Base-by-base conservation (phyloP, 2,113 vertebrate species). In the Macroglossus sobrinus region DNA sequence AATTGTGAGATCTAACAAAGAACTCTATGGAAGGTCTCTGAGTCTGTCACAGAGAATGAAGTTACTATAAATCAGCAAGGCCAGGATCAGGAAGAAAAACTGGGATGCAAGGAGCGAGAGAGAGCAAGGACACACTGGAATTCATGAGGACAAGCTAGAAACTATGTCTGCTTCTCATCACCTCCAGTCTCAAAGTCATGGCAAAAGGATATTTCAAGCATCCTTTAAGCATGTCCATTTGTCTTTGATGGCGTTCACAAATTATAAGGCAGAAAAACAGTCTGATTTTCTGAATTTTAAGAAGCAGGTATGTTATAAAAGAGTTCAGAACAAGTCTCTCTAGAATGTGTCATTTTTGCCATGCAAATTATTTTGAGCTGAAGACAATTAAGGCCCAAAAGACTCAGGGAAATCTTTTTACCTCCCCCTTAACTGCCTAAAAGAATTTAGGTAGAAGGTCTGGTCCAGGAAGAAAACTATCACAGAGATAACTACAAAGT, bases 261-360 rank as follows among this genome's bases (percentile, higher is more conserved):
- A 95, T 84, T 57, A 90, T 30, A 79, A 96, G 59, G 3, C 40
- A 84, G 81, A 86, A 95, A 85, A 75, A 66, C 9, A 89, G 80
- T 45, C n/a, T 40, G 21, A 33, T 92, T 75, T 33, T 97, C 84
- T 75, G 16, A 92, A 92, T 92, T 64, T 24, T 59, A n/a, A 50
- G 57, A 91, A 88, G 14, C 53, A 24, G 43, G 16, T 75, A 75
- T 78, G 64, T 79, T 76, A 59, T 11, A 4, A 80, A 61, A 26
- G 26, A 19, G 59, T 19, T 59, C 79, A 45, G 38, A 81, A 63
- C 57, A 33, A 81, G 57, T 21, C 5, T 40, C 10, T 26, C 38
- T 38, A 13, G 28, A 45, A 63, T 45, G 28, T 81, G 18, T 18
- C 38, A 22, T 50, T 14, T 81, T 63, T 22, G 28, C 7, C 57